These are phyloP conservation scores for Margaritifera margaritifera DNA, from an alignment of 2,888 invertebrate genomes.

Conservation along the genomic window DNA sequence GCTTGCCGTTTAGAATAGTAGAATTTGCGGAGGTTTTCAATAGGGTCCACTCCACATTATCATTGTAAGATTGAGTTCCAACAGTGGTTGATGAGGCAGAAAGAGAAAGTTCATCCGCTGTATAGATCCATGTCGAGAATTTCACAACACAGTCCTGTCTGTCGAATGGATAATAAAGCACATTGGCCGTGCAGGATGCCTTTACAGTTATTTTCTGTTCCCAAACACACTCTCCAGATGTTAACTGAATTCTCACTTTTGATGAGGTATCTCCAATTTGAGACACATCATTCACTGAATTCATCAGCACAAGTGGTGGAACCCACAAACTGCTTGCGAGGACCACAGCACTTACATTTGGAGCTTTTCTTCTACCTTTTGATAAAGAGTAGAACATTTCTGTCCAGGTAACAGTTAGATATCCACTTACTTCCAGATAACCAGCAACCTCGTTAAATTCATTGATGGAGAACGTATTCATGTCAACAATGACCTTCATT, in stretches of 20 bases:
- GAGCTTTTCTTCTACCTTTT: not conserved
- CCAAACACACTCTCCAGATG: slow-evolving; percentile 21
- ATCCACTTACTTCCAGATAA: slow-evolving; percentile 37
- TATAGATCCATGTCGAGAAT: slow-evolving; percentile 27
- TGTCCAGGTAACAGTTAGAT: not conserved
- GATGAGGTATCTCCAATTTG: slow-evolving; percentile 26
- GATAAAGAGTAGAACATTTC: too few species aligned
- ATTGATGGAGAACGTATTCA: slow-evolving; percentile 28
- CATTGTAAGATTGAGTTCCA: slow-evolving; percentile 21
- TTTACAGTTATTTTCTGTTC: slow-evolving; percentile 26
- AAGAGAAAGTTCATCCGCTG: slow-evolving; percentile 13
- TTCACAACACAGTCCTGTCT: slow-evolving; percentile 25
- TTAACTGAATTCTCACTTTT: slow-evolving; percentile 17
- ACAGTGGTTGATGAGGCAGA: slow-evolving; percentile 8
- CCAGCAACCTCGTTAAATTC: slow-evolving; percentile 33
- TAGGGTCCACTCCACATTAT: slow-evolving; percentile 33
- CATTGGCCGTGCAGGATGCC: slow-evolving; percentile 26
- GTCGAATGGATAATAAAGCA: slow-evolving; percentile 32
- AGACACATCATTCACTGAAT: slow-evolving; percentile 22
- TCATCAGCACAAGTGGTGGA: slow-evolving; percentile 30
- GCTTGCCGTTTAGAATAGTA: slow-evolving; percentile 8
- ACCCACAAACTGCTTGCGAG: slow-evolving; percentile 20
- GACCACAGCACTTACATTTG: slow-evolving; percentile 11
- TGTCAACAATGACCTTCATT: slow-evolving; percentile 15
- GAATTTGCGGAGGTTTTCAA: slow-evolving; percentile 11